Conservation (phyloP, 2,888 invertebrate genomes). For the Mythimna albipuncta region DNA sequence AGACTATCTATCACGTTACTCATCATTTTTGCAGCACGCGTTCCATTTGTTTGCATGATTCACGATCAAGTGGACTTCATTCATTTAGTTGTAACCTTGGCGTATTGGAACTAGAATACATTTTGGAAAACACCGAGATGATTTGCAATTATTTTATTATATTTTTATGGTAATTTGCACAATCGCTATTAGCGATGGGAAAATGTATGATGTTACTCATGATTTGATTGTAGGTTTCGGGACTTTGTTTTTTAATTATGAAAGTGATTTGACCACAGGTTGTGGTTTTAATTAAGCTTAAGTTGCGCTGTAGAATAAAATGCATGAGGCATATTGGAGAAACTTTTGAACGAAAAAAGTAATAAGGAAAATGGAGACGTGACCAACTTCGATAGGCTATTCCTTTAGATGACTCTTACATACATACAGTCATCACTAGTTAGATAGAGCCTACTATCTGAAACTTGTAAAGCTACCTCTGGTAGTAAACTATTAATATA, state of each 20-base stretch:
- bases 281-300: slow-evolving; percentile 26
- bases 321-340: background rate
- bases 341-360: slow-evolving; percentile 1
- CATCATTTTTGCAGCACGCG: slow-evolving; percentile 59
- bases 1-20: slow-evolving; percentile 48
- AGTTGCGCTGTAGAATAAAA: slow-evolving; percentile 2
- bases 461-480: background rate
- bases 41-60: slow-evolving; percentile 69
- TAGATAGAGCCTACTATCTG: background rate
- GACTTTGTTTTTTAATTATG: slow-evolving; percentile 16
- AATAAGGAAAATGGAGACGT: slow-evolving; percentile 18
- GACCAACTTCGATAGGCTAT: background rate
- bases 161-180: background rate
- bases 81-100: slow-evolving; percentile 54
- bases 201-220: slow-evolving; percentile 16
- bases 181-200: background rate
- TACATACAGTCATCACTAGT: background rate
- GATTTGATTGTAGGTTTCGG: slow-evolving; percentile 15
- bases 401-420: background rate
- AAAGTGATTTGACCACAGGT: slow-evolving; percentile 31
- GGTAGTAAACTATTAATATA: background rate
- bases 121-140: slow-evolving; percentile 39
- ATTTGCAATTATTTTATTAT: slow-evolving; percentile 30
- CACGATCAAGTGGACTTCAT: slow-evolving; percentile 69
- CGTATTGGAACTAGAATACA: slow-evolving; percentile 54